Conservation (phyloP, 2,113 vertebrate species). For the Oreocharis arfaki region DNA sequence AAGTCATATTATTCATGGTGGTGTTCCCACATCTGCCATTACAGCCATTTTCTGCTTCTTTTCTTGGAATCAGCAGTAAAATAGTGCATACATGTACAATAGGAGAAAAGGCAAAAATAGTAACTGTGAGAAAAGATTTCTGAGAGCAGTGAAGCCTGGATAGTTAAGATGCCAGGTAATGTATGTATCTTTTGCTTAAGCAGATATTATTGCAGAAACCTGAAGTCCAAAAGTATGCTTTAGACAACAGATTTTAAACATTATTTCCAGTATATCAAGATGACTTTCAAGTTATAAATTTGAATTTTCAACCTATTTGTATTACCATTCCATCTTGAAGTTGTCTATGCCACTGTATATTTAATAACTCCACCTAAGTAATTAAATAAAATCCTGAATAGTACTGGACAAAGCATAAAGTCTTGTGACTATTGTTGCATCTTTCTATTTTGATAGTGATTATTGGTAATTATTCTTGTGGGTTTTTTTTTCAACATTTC, state of each 20-base stretch:
- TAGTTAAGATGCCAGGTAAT: background rate
- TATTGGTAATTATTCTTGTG: background rate
- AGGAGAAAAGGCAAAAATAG: background rate
- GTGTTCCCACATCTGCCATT: background rate
- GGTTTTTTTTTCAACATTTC: background rate
- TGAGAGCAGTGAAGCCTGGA: background rate
- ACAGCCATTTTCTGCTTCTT: background rate
- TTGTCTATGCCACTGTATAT: background rate
- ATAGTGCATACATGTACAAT: background rate
- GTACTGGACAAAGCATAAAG: background rate
- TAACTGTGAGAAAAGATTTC: background rate
- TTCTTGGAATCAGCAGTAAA: background rate
- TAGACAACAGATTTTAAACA: background rate
- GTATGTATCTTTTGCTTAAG: background rate
- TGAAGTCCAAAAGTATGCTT: background rate
- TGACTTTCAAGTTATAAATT: background rate
- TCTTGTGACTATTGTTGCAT: background rate
- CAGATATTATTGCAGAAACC: background rate
- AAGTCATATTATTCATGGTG: background rate
- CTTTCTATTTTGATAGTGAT: background rate
- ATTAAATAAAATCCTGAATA: background rate
- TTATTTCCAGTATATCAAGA: background rate
- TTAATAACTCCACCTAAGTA: background rate
- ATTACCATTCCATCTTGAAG: background rate
- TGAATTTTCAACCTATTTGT: background rate